Evolutionary conservation across 2,113 vertebrate species (phyloP).

Genomic region (Aythya baeri): DNA sequence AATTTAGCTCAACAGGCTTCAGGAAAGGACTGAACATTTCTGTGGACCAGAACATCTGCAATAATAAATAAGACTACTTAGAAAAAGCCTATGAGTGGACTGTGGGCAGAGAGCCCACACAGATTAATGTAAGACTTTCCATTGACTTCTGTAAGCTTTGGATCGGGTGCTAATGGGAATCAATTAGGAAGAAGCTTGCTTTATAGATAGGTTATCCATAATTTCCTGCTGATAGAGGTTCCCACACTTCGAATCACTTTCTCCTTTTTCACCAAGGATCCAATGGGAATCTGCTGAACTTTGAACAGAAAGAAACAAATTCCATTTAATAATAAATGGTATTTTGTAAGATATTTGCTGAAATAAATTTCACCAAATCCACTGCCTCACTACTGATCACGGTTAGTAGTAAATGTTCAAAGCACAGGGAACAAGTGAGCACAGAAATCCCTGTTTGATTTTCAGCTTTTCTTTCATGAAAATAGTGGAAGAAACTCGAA

Average conservation of each 20-base stretch:
- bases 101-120: not conserved
- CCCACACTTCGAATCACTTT: not conserved
- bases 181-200: not conserved
- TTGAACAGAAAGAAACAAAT: not conserved
- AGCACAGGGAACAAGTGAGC: not conserved
- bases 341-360: not conserved
- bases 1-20: not conserved
- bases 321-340: not conserved
- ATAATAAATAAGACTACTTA: not conserved
- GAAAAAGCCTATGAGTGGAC: not conserved
- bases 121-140: not conserved
- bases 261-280: not conserved
- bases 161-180: not conserved
- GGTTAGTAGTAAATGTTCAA: not conserved
- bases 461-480: not conserved
- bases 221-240: not conserved
- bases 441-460: not conserved
- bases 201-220: not conserved
- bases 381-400: not conserved
- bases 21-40: not conserved
- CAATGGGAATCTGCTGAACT: not conserved
- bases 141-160: not conserved
- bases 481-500: not conserved
- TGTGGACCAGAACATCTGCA: not conserved
- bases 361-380: not conserved